Evolutionary conservation across 53 echinoderm and acorn worm species (phyloP).

Genomic region (Glandiceps talaboti): DNA sequence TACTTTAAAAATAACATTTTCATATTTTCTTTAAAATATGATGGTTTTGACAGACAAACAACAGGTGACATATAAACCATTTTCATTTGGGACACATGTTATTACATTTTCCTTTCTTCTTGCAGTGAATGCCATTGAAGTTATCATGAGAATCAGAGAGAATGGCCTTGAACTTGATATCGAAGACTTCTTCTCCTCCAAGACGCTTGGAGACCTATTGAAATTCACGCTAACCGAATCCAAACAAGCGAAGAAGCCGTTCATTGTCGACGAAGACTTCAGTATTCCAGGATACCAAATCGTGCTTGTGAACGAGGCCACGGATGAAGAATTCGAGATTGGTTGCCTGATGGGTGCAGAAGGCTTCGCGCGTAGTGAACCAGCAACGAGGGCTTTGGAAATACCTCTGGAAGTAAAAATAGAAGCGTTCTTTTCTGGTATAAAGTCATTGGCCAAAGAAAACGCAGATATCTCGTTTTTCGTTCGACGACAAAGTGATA

Average conservation of each 20-base stretch:
- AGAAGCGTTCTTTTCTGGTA: not conserved
- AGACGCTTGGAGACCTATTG: not conserved
- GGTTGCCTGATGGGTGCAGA: not conserved
- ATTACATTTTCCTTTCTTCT: too few species aligned
- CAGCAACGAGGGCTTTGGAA: not conserved
- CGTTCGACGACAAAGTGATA: not conserved
- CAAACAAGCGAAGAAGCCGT: not conserved
- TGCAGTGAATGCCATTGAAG: not conserved
- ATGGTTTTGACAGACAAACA: too few species aligned
- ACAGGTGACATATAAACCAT: too few species aligned
- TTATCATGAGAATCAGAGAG: not conserved
- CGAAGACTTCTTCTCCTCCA: not conserved
- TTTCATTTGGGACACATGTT: too few species aligned
- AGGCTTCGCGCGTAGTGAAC: not conserved
- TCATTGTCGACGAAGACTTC: not conserved
- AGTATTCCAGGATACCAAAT: not conserved
- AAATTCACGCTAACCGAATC: not conserved
- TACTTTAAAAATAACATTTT: too few species aligned
- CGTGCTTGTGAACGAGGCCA: not conserved
- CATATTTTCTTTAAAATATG: too few species aligned
- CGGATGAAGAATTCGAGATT: not conserved
- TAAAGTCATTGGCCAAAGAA: not conserved
- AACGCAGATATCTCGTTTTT: not conserved
- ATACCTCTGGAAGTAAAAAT: not conserved
- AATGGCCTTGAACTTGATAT: not conserved